phyloP scores from a whole-genome alignment of 2,113 vertebrate genomes.

The Cochlearius cochlearius region DNA sequence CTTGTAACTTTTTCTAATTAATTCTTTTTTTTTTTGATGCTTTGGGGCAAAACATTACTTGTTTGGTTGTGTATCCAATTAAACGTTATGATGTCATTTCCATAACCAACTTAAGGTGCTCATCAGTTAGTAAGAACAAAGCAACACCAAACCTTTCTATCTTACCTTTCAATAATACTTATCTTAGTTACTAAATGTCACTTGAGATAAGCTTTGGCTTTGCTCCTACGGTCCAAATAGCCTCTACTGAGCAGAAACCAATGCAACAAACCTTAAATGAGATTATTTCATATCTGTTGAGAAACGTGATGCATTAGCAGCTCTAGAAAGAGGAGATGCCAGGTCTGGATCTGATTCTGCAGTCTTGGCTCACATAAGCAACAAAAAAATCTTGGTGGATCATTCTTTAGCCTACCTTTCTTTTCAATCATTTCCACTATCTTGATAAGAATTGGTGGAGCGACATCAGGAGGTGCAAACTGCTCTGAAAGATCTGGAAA shows the following conservation, averaged over 20 bases:
- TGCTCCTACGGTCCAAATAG: background rate
- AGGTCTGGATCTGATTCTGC: background rate
- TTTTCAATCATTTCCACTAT: constrained; percentile 91
- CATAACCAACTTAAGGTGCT: background rate
- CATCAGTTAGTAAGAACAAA: background rate
- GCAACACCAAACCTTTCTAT: background rate
- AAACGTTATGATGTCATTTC: background rate
- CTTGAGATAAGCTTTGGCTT: background rate
- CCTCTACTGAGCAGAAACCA: background rate
- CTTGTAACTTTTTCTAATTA: background rate
- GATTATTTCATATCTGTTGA: background rate
- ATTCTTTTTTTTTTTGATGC: background rate
- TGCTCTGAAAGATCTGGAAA: constrained; percentile 90
- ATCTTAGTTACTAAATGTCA: background rate
- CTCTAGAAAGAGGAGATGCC: background rate
- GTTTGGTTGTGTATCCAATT: background rate
- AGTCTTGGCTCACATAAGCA: background rate
- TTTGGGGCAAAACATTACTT: background rate
- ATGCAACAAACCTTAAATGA: background rate
- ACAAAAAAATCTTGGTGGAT: background rate
- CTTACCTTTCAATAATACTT: background rate
- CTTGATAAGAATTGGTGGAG: constrained; percentile 83
- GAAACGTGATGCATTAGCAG: background rate
- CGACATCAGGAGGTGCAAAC: constrained; percentile 85
- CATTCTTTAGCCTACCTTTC: constrained; percentile 81